Base-by-base conservation (phyloP, 2,888 invertebrate genomes). In the Himalopsyche anomala region DNA sequence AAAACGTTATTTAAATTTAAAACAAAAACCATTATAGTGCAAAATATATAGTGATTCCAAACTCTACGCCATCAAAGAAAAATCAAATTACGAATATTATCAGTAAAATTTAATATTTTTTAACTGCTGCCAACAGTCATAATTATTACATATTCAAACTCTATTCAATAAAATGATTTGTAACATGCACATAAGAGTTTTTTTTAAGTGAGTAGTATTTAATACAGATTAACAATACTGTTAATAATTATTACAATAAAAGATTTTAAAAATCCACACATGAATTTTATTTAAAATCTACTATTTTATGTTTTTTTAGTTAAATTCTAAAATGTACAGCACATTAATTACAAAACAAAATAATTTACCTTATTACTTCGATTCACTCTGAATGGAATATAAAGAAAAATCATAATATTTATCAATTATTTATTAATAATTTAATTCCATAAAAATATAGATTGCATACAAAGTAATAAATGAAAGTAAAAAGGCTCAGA, bases 261-360 rank as follows among this genome's bases (percentile, higher is more conserved):
- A 74, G 51, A 51, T 51, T 9, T 51, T 15, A 3, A 51, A 15
- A 51, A 51, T 51, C 51, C 12, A 51, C 3, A 51, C 51, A 51
- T 51, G 15, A 74, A 74, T 5, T 74, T 74, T 12, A 74, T 74
- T 38, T 2, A 74, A 74, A 74, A 74, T 74, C 74, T 74, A 51
- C 15, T 51, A 74, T n/a, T 11, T 28, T 12, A 36, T 11, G 5
- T 38, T 38, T 74, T 36, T 38, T 74, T 28, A 74, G 36, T 38
- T 74, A 15, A 38, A 15, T 36, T 74, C 74, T 74, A 38, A 74
- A 74, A 74, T 74, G 38, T 74, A 74, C 74, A 74, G 11, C 28
- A 62, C 62, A 62, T 74, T 74, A 74, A 74, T 74, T 74, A 74
- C 74, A 74, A 74, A 74, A 74, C 74, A 74, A 74, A 74, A 74